Evolutionary conservation across 2,113 vertebrate species (phyloP).

Genomic region (Cercocebus atys): DNA sequence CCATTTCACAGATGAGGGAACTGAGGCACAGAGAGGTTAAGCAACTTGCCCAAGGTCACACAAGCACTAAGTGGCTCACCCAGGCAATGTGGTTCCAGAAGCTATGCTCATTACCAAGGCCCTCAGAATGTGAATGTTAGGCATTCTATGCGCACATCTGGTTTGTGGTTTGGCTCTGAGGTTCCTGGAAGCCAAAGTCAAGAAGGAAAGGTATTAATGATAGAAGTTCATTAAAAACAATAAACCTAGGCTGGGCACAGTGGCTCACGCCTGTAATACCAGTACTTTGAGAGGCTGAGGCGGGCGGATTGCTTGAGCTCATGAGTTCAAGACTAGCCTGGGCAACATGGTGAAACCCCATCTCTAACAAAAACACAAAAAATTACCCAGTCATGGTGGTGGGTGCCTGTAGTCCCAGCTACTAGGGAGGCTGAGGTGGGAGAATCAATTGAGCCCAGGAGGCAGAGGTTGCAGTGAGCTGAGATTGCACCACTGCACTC

Average conservation of each 20-base stretch:
- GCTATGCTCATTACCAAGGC: background rate
- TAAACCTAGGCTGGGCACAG: background rate
- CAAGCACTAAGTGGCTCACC: background rate
- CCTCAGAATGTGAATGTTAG: background rate
- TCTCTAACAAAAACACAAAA: too few species aligned
- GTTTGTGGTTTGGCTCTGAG: background rate
- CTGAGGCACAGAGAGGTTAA: background rate
- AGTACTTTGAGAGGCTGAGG: too few species aligned
- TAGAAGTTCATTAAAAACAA: background rate
- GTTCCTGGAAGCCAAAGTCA: background rate
- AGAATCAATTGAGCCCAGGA: background rate
- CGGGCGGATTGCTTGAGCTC: too few species aligned
- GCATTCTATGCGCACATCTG: background rate
- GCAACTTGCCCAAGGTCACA: background rate
- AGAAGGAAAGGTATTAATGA: background rate
- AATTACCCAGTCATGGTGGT: too few species aligned
- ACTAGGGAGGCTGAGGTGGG: too few species aligned
- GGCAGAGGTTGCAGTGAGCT: background rate
- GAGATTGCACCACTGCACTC: background rate
- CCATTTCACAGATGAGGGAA: background rate
- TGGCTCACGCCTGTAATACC: too few species aligned
- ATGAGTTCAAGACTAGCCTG: too few species aligned
- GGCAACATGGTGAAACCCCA: too few species aligned
- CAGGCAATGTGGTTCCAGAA: background rate
- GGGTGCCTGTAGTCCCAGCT: too few species aligned